Conservation (phyloP, 2,888 invertebrate genomes). For the Diarsia rubi region DNA sequence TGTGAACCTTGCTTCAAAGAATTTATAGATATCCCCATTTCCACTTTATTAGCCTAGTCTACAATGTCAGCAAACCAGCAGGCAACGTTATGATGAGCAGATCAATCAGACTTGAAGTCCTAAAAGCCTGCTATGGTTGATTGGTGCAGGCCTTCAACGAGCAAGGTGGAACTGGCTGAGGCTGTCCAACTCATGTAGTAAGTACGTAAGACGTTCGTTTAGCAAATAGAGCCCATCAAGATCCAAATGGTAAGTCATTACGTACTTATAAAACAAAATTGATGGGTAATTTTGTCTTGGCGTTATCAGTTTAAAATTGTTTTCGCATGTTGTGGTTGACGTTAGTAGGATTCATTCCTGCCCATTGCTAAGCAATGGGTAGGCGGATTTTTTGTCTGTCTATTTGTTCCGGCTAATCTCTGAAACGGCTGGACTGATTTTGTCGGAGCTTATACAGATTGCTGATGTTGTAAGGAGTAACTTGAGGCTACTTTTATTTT, state of each 20-base stretch:
- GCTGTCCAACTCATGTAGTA: not conserved
- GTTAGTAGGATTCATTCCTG: not conserved
- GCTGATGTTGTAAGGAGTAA: too few relatives aligned
- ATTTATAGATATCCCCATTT: not conserved
- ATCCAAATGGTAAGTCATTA: not conserved
- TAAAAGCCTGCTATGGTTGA: not conserved
- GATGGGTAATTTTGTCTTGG: constrained; percentile 17
- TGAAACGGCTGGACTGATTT: too few relatives aligned
- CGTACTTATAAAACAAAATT: not conserved
- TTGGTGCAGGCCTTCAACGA: not conserved
- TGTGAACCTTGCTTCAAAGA: not conserved
- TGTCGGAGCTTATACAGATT: too few relatives aligned
- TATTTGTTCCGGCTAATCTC: too few relatives aligned
- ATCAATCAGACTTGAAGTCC: not conserved
- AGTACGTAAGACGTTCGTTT: not conserved
- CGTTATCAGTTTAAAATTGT: constrained; percentile 12
- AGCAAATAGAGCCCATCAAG: not conserved
- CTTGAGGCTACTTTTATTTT: too few relatives aligned
- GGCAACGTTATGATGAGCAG: not conserved
- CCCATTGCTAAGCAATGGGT: not conserved
- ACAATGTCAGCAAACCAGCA: not conserved
- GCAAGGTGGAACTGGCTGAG: not conserved
- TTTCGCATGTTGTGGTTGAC: constrained; percentile 20
- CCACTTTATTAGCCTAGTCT: not conserved
- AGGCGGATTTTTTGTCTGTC: too few relatives aligned